Evolutionary conservation across 1,140 invertebrate species (phyloP).

Genomic region (Drosophila sp.): DNA sequence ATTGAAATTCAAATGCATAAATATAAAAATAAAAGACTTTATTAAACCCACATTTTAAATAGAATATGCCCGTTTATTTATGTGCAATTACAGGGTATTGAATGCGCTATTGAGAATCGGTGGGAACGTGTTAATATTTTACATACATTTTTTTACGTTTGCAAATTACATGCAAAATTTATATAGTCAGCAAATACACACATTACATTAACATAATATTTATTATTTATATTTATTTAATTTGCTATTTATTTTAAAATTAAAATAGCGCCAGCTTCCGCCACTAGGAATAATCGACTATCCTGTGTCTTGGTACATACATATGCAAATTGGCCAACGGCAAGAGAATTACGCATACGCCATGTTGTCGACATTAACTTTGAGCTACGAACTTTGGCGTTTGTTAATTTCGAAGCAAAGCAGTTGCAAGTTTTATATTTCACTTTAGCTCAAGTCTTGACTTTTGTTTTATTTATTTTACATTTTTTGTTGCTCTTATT

Average conservation of each 20-base stretch:
- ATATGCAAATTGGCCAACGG: slow-evolving; percentile 33
- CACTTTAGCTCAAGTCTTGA: neutral
- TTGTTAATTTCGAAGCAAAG: slow-evolving; percentile 71
- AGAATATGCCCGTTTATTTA: neutral
- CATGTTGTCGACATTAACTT: slow-evolving; percentile 40
- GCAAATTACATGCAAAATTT: slow-evolving; percentile 35
- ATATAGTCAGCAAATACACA: neutral
- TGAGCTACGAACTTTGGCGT: slow-evolving; percentile 27
- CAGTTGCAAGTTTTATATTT: slow-evolving; percentile 28
- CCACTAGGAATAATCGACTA: slow-evolving; percentile 11
- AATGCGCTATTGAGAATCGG: slow-evolving; percentile 17
- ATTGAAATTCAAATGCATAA: neutral
- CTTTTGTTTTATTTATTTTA: neutral
- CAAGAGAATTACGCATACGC: slow-evolving; percentile 48
- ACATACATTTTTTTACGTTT: slow-evolving; percentile 17
- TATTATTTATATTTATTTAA: slow-evolving; percentile 48
- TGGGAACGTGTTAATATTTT: slow-evolving; percentile 35
- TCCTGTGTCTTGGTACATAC: neutral
- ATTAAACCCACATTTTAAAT: neutral
- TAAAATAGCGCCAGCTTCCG: slow-evolving; percentile 32
- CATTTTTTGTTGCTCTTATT: no score
- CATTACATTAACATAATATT: slow-evolving; percentile 27
- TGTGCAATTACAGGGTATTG: neutral
- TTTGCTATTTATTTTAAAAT: slow-evolving; percentile 46
- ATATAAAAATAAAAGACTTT: neutral